Percentiles rank a stretch among this genome's conserved stretches.
Conservation (phyloP, 2,113 vertebrate genomes). For the Ammodytes dubius region DNA sequence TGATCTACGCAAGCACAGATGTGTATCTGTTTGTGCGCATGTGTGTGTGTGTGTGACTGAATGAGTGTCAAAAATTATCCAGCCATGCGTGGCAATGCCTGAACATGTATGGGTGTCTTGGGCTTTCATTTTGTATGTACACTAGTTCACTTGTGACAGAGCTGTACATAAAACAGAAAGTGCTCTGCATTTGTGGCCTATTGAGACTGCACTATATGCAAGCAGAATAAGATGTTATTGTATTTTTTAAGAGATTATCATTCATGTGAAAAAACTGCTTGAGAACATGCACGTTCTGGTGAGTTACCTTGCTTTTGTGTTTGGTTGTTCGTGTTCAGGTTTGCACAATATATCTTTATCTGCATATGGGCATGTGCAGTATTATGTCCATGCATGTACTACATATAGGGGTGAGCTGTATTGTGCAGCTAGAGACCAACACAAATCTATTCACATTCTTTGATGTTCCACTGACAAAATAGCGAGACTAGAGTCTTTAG, state of each 20-base stretch:
- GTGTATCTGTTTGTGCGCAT: constrained; percentile 43
- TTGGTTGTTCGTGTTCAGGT: background rate
- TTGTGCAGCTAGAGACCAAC: background rate
- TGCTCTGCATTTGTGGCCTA: constrained; percentile 6
- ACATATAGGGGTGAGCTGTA: constrained; percentile 15
- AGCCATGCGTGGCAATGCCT: constrained; percentile 59
- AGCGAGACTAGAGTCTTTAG: background rate
- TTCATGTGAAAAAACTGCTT: constrained; percentile 23
- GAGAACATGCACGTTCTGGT: background rate
- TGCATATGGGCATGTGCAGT: background rate
- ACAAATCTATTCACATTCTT: constrained; percentile 33
- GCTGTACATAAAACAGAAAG: constrained; percentile 23
- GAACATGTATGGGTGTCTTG: constrained; percentile 38
- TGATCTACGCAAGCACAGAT: constrained; percentile 71
- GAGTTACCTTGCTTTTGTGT: background rate
- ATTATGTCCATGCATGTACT: background rate
- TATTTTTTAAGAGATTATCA: constrained; percentile 13
- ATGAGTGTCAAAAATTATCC: constrained; percentile 55
- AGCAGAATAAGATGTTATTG: background rate
- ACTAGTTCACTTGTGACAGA: constrained; percentile 12
- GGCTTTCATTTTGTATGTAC: constrained; percentile 34
- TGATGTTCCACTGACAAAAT: background rate
- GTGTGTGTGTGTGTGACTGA: constrained; percentile 32
- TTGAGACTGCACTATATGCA: constrained; percentile 2
- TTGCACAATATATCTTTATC: background rate